These are phyloP conservation scores for Calliopsis andreniformis DNA, from an alignment of 1,140 invertebrate genomes.

Conservation along the genomic window DNA sequence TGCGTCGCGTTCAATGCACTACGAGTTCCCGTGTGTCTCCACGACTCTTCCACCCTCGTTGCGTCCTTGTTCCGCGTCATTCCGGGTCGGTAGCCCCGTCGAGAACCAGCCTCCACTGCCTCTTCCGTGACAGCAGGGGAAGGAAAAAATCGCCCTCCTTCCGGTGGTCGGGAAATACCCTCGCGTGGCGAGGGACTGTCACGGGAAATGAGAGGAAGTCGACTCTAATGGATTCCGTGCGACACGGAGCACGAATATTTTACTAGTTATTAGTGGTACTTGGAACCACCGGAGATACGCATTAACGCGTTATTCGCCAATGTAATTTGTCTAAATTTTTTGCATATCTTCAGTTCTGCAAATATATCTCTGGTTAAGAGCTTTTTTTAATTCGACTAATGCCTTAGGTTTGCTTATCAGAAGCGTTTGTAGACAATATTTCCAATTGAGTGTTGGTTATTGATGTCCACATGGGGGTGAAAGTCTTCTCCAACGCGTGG, in stretches of 20 bases:
- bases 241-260: neutral
- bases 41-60: neutral
- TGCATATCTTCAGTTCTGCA: too few relatives aligned
- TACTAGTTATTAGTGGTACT: neutral
- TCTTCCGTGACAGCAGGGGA: neutral
- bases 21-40: neutral
- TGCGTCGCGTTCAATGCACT: slow-evolving; percentile 6
- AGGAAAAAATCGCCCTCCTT: neutral
- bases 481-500: too few relatives aligned
- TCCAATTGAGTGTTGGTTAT: too few relatives aligned
- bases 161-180: neutral
- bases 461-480: too few relatives aligned
- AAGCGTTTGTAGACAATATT: too few relatives aligned
- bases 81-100: neutral
- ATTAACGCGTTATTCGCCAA: too few relatives aligned
- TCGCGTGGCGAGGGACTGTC: neutral
- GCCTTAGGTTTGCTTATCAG: too few relatives aligned
- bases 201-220: neutral
- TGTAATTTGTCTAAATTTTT: too few relatives aligned
- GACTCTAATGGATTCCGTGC: neutral
- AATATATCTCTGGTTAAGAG: too few relatives aligned
- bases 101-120: neutral
- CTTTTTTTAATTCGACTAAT: too few relatives aligned
- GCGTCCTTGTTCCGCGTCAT: neutral
- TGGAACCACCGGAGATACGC: too few relatives aligned